Evolutionary conservation across 2,113 vertebrate species (phyloP).

Genomic region (Siphamia tubifer): DNA sequence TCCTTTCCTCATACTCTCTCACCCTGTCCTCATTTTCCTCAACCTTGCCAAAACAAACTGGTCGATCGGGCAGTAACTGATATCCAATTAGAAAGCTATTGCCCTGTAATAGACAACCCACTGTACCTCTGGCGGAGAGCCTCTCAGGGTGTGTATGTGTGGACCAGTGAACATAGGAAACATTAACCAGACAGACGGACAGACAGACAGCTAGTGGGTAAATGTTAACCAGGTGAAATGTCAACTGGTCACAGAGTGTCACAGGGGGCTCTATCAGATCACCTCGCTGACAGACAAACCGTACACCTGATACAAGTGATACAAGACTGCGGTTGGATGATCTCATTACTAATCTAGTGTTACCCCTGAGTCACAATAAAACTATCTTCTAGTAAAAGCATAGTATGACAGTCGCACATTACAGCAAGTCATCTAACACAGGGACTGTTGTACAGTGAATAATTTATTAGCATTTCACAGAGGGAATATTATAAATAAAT

Average conservation of each 20-base stretch:
- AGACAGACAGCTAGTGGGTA: background rate
- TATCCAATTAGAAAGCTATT: slow-evolving; percentile 55
- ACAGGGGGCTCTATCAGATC: background rate
- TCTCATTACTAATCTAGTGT: background rate
- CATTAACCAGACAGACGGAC: background rate
- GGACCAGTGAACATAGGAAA: background rate
- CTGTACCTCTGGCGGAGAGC: slow-evolving; percentile 36
- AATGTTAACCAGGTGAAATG: slow-evolving; percentile 10
- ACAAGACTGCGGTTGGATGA: background rate
- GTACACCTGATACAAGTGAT: background rate
- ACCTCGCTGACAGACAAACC: background rate
- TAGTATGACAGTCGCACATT: background rate
- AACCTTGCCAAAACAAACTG: slow-evolving; percentile 39
- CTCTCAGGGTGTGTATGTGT: background rate
- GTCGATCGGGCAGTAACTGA: slow-evolving; percentile 46
- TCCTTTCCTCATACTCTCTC: background rate
- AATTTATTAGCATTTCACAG: no score
- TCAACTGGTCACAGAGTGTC: background rate
- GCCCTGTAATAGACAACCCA: slow-evolving; percentile 45
- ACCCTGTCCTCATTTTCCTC: slow-evolving; percentile 1
- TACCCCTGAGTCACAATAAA: background rate
- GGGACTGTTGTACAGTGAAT: background rate
- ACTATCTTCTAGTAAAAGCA: background rate
- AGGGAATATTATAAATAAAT: background rate
- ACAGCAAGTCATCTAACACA: background rate